Evolutionary conservation across 2,888 invertebrate species (phyloP).

Genomic region (Carterocephalus palaemon): DNA sequence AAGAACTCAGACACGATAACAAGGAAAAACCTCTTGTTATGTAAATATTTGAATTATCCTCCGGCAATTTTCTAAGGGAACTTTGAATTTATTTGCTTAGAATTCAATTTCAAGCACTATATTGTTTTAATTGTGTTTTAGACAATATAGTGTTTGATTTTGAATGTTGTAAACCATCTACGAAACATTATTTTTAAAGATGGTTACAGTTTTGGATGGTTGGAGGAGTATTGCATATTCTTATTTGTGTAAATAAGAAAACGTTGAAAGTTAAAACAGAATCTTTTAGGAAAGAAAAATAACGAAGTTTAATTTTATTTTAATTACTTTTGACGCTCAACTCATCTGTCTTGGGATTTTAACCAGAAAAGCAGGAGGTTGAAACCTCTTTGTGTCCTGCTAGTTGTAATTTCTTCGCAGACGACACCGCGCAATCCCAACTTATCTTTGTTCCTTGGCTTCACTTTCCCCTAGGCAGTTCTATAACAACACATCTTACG

Average conservation of each 20-base stretch:
- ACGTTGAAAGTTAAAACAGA: too few relatives aligned
- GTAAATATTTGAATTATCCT: slow-evolving; percentile 11
- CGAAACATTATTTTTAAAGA: too few relatives aligned
- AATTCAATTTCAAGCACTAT: slow-evolving; percentile 4
- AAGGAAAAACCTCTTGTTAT: too few relatives aligned
- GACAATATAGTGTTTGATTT: too few relatives aligned
- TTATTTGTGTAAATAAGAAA: too few relatives aligned
- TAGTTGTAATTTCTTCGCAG: slow-evolving; percentile 68
- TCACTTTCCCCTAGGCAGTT: slow-evolving; percentile 69
- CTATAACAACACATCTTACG: slow-evolving; percentile 38
- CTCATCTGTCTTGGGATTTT: slow-evolving; percentile 35
- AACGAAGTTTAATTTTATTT: too few relatives aligned
- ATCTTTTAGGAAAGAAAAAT: too few relatives aligned
- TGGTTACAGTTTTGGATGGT: too few relatives aligned
- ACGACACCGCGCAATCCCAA: slow-evolving; percentile 65
- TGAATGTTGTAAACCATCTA: too few relatives aligned
- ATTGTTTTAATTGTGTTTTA: slow-evolving; percentile 23
- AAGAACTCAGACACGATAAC: too few relatives aligned
- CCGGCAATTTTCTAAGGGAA: background rate
- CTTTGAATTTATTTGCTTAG: slow-evolving; percentile 5
- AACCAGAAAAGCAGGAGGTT: slow-evolving; percentile 46
- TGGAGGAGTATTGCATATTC: too few relatives aligned
- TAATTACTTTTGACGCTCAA: too few relatives aligned
- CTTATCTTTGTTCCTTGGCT: slow-evolving; percentile 74
- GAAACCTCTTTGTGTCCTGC: slow-evolving; percentile 57